Percentiles rank a stretch among this genome's conserved stretches.
Evolutionary conservation across 1,140 invertebrate species (phyloP).

Genomic region (Cataglyphis hispanica): DNA sequence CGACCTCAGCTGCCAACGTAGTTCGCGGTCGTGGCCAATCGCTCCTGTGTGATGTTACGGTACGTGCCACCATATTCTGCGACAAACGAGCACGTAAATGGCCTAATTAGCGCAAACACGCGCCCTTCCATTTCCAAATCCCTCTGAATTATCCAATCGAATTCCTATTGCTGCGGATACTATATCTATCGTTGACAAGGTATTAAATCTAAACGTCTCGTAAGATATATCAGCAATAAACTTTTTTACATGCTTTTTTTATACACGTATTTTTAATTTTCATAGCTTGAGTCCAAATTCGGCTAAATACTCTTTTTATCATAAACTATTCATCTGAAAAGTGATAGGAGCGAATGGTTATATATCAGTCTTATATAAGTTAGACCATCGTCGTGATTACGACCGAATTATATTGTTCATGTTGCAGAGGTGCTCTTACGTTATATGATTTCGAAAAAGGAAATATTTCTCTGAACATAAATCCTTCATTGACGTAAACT

Average conservation of each 20-base stretch:
- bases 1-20: constrained; percentile 28
- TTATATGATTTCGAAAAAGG: not conserved
- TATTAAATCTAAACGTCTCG: constrained; percentile 23
- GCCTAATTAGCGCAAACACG: constrained; percentile 69
- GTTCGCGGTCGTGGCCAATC: constrained; percentile 37
- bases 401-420: constrained; percentile 10
- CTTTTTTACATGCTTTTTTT: not conserved
- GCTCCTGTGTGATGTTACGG: constrained; percentile 48
- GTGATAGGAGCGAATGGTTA: not conserved
- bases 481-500: not conserved
- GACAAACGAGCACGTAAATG: constrained; percentile 73
- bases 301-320: not conserved
- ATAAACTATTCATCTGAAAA: too few species aligned
- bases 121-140: constrained; percentile 48
- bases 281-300: not conserved
- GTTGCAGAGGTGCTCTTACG: not conserved
- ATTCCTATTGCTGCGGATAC: constrained; percentile 48
- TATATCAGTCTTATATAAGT: not conserved
- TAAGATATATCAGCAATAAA: not conserved
- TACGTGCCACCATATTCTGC: constrained; percentile 6
- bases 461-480: not conserved
- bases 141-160: constrained; percentile 43
- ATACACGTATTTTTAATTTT: not conserved
- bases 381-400: not conserved
- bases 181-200: not conserved